Evolutionary conservation across 1,140 invertebrate species (phyloP).

Genomic region (Hesperophylax magnus): DNA sequence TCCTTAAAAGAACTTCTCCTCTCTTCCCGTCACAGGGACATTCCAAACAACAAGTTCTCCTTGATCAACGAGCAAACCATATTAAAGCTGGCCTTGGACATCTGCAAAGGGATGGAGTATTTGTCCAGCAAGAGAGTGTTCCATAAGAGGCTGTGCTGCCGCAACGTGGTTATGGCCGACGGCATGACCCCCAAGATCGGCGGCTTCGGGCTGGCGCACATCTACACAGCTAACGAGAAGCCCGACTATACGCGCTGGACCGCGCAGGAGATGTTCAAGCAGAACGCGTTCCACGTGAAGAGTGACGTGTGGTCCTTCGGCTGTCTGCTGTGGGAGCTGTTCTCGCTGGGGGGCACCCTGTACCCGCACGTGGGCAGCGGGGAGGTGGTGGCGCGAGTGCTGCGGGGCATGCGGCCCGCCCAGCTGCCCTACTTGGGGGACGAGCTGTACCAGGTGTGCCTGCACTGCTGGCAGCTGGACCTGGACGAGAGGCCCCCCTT

Average conservation of each 20-base stretch:
- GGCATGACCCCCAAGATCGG: constrained; percentile 79
- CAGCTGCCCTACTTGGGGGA: constrained; percentile 82
- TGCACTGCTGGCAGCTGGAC: constrained; percentile 89
- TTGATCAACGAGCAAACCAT: constrained; percentile 75
- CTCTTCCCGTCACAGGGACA: constrained; percentile 74
- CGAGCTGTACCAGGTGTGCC: constrained; percentile 85
- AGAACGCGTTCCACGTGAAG: constrained; percentile 75
- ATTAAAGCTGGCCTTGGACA: constrained; percentile 71
- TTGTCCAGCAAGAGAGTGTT: constrained; percentile 74
- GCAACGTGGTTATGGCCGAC: constrained; percentile 77
- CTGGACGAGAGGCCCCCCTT: constrained; percentile 80
- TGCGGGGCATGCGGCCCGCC: constrained; percentile 78
- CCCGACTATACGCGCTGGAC: constrained; percentile 84
- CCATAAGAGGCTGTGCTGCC: constrained; percentile 80
- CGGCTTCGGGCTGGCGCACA: constrained; percentile 77
- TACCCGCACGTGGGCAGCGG: constrained; percentile 78
- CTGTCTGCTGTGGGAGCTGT: constrained; percentile 86
- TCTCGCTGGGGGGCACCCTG: constrained; percentile 86
- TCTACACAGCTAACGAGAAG: constrained; percentile 69
- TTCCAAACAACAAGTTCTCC: constrained; percentile 75
- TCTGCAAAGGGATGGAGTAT: constrained; percentile 79
- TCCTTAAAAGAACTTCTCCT: constrained; percentile 80
- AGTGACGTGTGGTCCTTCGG: constrained; percentile 89
- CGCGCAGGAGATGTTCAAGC: constrained; percentile 81
- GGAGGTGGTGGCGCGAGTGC: constrained; percentile 79